Evolutionary conservation across 2,113 vertebrate species (phyloP), one percentile per base, ranked within the genome.

Genomic region (Carettochelys insculpta): DNA sequence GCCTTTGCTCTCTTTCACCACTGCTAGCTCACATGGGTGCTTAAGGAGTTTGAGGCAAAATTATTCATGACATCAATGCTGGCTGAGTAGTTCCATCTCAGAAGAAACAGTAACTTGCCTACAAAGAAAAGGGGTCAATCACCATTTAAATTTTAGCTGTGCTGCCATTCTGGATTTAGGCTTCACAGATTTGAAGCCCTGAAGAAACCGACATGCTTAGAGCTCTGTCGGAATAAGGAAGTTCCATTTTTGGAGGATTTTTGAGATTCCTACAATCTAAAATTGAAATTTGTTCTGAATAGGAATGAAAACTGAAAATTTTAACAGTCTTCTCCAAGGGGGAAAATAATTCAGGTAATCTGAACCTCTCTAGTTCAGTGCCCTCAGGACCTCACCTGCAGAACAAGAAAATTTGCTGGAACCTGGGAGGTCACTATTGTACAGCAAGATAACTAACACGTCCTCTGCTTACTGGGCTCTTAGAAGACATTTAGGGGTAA

Each of bases 101-200:
- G 77, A 27, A 77, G 0, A 0, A 77, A 88, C 78, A 80, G 82
- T 89, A 2, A 83, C 88, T 96, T 92, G 52, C 87, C 83, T 89
- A 79, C 78, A 89, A 95, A 92, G 61, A 94, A 92, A 82, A 82
- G 48, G 61, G 86, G 87, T 91, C 79, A 56, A 78, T 88, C 78
- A 87, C 73, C 83, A 86, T 50, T 87, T 91, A 87, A 91, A 92
- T 82, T 79, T 92, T 76, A 94, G 83, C 41, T 92, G 89, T 65
- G 14, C 84, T n/a, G 61, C 92, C 95, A 94, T 61, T 83, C 56
- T 93, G 86, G 93, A 87, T 83, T 84, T 53, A 95, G 80, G 87
- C 84, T 87, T 78, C 5, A 0, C 13, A 73, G 61, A 77, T 47
- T 82, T 92, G 27, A 86, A 87, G 27, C 83, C 82, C 85, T 25